Evolutionary conservation across 2,797 vertebrate genomes (phyloP).

Genomic region (Rhabdophis nuchalis): DNA sequence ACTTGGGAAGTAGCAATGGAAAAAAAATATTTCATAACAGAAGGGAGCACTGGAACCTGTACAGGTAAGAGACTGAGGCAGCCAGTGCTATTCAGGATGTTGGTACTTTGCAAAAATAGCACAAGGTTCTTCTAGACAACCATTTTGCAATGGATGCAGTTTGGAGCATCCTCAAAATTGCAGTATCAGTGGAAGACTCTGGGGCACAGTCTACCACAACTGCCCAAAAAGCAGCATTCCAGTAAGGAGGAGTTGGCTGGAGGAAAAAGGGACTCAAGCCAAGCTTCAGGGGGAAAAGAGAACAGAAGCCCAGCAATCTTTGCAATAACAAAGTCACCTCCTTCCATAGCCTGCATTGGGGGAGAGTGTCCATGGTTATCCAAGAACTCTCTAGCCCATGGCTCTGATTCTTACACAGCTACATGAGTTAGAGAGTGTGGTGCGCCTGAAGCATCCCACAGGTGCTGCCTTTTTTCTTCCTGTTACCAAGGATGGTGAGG

Average conservation of each 20-base stretch:
- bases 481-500: not conserved
- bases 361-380: not conserved
- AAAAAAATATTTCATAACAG: not conserved
- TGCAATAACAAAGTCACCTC: not conserved
- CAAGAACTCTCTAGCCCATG: not conserved
- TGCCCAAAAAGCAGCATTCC: not conserved
- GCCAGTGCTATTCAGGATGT: not conserved
- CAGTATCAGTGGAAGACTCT: not conserved
- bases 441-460: not conserved
- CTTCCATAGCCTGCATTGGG: not conserved
- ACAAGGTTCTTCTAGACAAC: not conserved
- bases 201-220: not conserved
- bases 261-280: not conserved
- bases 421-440: not conserved
- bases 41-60: not conserved
- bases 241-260: not conserved
- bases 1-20: not conserved
- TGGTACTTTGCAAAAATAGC: not conserved
- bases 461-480: not conserved
- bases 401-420: not conserved
- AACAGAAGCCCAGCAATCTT: not conserved
- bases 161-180: not conserved
- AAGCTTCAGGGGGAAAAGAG: not conserved
- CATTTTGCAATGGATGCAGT: not conserved
- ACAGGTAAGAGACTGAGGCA: not conserved